Evolutionary conservation across 2,888 invertebrate genomes (phyloP), one percentile per base, ranked within the genome.

Genomic region (Callimorpha dominula): DNA sequence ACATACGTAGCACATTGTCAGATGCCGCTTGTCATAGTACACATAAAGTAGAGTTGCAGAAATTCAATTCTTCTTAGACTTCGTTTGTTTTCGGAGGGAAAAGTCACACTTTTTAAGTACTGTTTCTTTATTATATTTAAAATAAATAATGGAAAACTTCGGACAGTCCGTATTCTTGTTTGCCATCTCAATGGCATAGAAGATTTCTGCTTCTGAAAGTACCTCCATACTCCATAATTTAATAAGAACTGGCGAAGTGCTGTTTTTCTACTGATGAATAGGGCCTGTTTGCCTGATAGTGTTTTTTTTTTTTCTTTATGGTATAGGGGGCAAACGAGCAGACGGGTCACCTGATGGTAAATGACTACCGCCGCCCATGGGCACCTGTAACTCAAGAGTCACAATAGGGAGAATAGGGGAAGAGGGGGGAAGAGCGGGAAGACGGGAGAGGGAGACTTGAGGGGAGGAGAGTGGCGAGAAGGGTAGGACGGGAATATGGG

Each of bases 1-100:
- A 76, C 82, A 82, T 79, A 80, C 78, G 78, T 74, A 80, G 81
- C 81, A 78, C 83, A 84, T 84, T 84, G 81, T 77, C 69, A 74
- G 70, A 75, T 72, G 50, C 72, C 76, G 76, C 73, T 73, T 12
- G 74, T 78, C 78, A 78, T 73, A 50, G 66, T 31, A 9, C 17
- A 12, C 1, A 40, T 20, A 0, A 49, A 66, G 0, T 2, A 12
- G 12, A 8, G 43, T 1, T 31, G 3, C 78, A 83, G 83, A 83
- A 84, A 81, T 70, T 60, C 50, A 20, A 60, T 20, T 60, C 20
- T 60, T 60, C 31, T 60, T 15, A 52, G 52, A 15, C 31, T 31
- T 14, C 57, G 5, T 50, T 50, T 31, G 8, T n/a, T 57, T 57
- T 20, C 8, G n/a, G n/a, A 11, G 8, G 9, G 20, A 11, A 57